Base-by-base conservation (phyloP, 2,797 vertebrate species). In the Lagodon rhomboides region DNA sequence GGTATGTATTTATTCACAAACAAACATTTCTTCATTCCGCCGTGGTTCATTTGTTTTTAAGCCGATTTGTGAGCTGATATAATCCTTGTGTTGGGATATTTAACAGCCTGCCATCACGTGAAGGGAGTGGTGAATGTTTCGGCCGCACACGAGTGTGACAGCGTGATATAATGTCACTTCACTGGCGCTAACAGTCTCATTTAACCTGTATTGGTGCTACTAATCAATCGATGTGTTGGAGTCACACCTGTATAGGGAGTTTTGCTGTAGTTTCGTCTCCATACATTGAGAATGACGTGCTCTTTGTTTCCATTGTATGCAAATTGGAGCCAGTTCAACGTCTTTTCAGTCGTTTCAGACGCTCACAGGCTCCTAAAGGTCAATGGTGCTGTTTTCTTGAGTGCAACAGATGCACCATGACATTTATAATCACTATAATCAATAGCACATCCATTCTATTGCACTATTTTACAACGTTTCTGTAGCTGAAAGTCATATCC, bases 1-100 rank as follows among this genome's bases (percentile, higher is more conserved):
- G 98, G 98, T 99, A 96, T 53, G 97, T 97, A 46, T 61, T 62
- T 44, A 4, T 25, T 43, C 22, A 3, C 7, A 18, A 34, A 9
- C 34, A 34, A 34, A 7, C 34, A 7, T 34, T 34, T 34, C 34
- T 34, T 34, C 34, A 7, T 34, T 34, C 34, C 34, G 34, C 34
- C 7, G 34, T 9, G 34, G 34, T 34, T 44, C 13, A 13, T 44
- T 44, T 44, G 15, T 38, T 60, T 17, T 47, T 68, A 80, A 85
- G n/a, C 55, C 20, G 60, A 70, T 83, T 81, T 76, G 79, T 25
- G 67, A 22, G 18, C 12, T 0, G 54, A 23, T 67, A 30, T 80
- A 87, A 73, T 69, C 82, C 68, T 3, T 16, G n/a, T 62, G 68
- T 61, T 69, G 17, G 49, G 70, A 20, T 73, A 30, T 83, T 80